Evolutionary conservation across 1,140 invertebrate species (phyloP), one percentile per base, ranked within the genome.

Genomic region (Rhagoletis zephyria): DNA sequence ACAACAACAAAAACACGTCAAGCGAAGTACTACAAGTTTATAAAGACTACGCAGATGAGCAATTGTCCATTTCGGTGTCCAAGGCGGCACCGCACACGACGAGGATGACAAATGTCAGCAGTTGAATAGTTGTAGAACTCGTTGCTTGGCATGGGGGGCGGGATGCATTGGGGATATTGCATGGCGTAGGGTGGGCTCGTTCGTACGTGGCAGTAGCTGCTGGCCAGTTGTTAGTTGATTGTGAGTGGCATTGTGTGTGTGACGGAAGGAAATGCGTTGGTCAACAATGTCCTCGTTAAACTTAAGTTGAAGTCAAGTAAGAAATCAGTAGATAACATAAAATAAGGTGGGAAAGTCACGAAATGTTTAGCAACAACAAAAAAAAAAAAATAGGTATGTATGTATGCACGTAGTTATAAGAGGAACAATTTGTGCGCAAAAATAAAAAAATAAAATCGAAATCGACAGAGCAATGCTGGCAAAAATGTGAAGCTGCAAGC

Each of bases 261-360:
- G 74, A 81, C 74, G 74, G 74, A 81, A 81, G 74, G 74, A 81
- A 81, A 56, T 81, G 74, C 74, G n/a, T 16, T 45, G 86, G 86
- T 56, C 59, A 87, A 91, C 91, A 91, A 92, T 91, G 89, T 90
- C 88, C 90, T 92, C 90, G 91, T 92, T 92, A 92, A 92, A 91
- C 91, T 89, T 90, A 90, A 92, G 91, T 92, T 91, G 90, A 91
- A 92, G 91, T 92, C 91, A 90, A 90, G 90, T 87, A 92, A 91
- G 91, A 92, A 92, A 92, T 91, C 90, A 92, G 91, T 88, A 87
- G 63, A 87, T 86, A 63, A 65, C 86, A 45, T 7, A 14, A 56
- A 61, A 61, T 16, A 48, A 85, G 56, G 56, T 61, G 51, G 14
- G 45, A 63, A 85, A 85, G 56, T 56, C 85, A 63, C 59, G 60